Conservation (phyloP, 2,888 invertebrate genomes). For the Yponomeuta sedellus region DNA sequence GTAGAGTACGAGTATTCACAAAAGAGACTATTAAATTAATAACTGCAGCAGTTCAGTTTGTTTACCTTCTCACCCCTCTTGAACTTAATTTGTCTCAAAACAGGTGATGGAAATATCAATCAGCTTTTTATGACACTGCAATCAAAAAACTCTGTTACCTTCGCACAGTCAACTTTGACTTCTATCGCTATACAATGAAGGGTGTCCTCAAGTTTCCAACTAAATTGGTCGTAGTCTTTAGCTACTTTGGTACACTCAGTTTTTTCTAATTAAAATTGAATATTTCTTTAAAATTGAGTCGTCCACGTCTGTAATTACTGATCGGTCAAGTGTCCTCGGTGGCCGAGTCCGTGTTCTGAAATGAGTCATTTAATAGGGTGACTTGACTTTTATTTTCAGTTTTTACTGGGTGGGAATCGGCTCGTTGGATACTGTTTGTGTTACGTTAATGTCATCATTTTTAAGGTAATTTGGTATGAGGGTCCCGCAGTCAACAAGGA, state of each 20-base stretch:
- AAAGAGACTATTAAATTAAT: too few species aligned
- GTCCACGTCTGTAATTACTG: conserved; percentile 31
- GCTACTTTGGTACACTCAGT: neutral
- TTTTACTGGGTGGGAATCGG: neutral
- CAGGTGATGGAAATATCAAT: conserved; percentile 12
- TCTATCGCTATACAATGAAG: neutral
- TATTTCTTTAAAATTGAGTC: conserved; percentile 29
- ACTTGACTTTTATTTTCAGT: neutral
- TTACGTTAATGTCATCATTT: neutral
- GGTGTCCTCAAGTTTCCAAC: neutral
- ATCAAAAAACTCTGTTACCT: neutral
- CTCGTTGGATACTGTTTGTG: neutral
- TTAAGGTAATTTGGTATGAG: too few species aligned
- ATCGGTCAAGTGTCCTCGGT: conserved; percentile 20
- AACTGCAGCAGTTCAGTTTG: neutral
- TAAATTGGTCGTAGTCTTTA: neutral
- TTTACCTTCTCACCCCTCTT: neutral
- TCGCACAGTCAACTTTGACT: neutral
- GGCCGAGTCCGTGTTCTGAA: neutral
- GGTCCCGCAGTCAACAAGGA: too few species aligned
- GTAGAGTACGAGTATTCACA: too few species aligned
- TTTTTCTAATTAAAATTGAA: conserved; percentile 33
- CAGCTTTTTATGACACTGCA: neutral
- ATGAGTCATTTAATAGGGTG: neutral
- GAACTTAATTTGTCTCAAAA: conserved; percentile 5